Evolutionary conservation across 2,888 invertebrate genomes (phyloP).

Genomic region (Acanthosepion esculentum): DNA sequence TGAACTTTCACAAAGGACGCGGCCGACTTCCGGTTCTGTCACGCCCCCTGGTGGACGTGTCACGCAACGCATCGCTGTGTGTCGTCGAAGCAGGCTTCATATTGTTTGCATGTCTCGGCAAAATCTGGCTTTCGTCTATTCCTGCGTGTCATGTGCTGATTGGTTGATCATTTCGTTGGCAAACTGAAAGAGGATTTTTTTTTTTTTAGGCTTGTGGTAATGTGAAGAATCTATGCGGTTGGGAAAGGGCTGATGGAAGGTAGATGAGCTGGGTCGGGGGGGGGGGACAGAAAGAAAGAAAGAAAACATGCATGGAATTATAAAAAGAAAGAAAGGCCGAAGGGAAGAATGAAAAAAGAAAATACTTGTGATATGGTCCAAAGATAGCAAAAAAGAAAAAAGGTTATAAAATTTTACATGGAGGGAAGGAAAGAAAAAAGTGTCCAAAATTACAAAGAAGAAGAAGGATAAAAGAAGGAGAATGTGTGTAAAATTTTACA

Average conservation of each 20-base stretch:
- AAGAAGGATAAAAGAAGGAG: not conserved
- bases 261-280: no score
- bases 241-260: not conserved
- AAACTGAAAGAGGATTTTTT: not conserved
- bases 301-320: not conserved
- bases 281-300: not conserved
- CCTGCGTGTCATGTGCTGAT: not conserved
- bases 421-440: not conserved
- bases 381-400: not conserved
- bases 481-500: not conserved
- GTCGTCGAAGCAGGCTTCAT: not conserved
- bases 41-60: slow-evolving; percentile 39
- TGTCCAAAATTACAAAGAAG: not conserved
- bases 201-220: not conserved
- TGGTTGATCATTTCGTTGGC: not conserved
- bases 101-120: not conserved
- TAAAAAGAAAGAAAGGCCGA: not conserved
- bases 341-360: no score
- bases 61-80: slow-evolving; percentile 38
- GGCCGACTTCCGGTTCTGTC: slow-evolving; percentile 40
- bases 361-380: no score
- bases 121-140: not conserved
- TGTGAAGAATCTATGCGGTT: not conserved
- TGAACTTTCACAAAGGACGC: slow-evolving; percentile 40
- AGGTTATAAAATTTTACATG: not conserved